A percentile compares a stretch with the other conserved stretches of the same genome.
These are phyloP conservation scores for Crenichthys baileyi DNA, from an alignment of 2,797 vertebrate genomes.

Conservation along the genomic window DNA sequence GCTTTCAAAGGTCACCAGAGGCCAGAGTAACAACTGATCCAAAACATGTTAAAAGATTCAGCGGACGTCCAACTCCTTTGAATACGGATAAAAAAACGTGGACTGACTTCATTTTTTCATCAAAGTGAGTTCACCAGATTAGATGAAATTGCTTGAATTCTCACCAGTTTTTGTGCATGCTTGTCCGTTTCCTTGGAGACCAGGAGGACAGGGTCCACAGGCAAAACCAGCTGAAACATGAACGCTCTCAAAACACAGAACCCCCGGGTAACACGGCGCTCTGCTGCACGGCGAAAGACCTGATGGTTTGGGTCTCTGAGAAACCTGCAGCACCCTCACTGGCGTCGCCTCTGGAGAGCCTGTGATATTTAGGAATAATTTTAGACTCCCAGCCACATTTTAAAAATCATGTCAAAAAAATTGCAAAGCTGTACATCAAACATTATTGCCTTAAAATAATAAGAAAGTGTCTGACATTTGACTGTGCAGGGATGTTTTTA, in stretches of 20 bases:
- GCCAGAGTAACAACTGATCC: background rate
- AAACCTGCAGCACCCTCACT: constrained; percentile 12
- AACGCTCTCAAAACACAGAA: constrained; percentile 81
- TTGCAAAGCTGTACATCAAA: too few species aligned
- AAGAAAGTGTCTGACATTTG: too few species aligned
- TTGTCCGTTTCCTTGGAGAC: constrained; percentile 77
- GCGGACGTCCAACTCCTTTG: background rate
- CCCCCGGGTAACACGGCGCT: constrained; percentile 76
- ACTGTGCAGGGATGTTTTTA: constrained; percentile 5
- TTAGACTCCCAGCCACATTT: too few species aligned
- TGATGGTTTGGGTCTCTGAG: constrained; percentile 24
- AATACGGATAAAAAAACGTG: background rate
- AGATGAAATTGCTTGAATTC: background rate
- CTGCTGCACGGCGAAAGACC: constrained; percentile 57
- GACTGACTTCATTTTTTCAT: background rate
- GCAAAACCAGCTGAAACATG: constrained; percentile 73
- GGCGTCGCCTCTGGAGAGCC: background rate
- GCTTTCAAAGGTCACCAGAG: background rate
- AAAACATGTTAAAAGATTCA: background rate
- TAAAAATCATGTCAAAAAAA: too few species aligned
- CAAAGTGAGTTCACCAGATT: background rate
- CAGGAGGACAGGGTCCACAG: constrained; percentile 81
- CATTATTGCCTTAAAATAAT: too few species aligned
- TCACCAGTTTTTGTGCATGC: constrained; percentile 72
- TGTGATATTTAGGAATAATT: constrained; percentile 20